These are phyloP conservation scores for Drosophila basisetae DNA, from an alignment of 2,888 invertebrate species.

Conservation along the genomic window DNA sequence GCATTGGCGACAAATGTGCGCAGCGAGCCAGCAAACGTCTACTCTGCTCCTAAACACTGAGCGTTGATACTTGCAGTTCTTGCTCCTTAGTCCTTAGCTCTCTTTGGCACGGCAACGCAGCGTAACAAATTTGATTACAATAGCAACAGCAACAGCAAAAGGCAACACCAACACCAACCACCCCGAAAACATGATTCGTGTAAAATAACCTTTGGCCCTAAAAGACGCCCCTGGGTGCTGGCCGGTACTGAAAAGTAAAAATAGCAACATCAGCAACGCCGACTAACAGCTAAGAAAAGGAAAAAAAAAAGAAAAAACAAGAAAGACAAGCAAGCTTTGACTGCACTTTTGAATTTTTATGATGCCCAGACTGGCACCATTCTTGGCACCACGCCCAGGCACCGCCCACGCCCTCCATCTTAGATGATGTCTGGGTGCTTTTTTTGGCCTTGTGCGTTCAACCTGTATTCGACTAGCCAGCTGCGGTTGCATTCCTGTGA, in stretches of 20 bases:
- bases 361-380: conserved; percentile 42
- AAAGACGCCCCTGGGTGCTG: conserved; percentile 62
- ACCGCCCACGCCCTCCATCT: conserved; percentile 21
- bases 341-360: conserved; percentile 65
- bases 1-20: conserved; percentile 65
- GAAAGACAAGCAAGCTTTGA: conserved; percentile 14
- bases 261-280: conserved; percentile 66
- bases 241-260: conserved; percentile 26
- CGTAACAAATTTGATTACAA: conserved; percentile 75
- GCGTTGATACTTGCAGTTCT: conserved; percentile 37
- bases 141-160: conserved; percentile 38
- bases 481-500: conserved; percentile 54
- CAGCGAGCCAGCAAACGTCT: conserved; percentile 54
- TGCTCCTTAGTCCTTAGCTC: conserved; percentile 6
- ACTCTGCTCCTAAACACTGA: conserved; percentile 12
- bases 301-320: background rate
- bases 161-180: conserved; percentile 10
- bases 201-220: conserved; percentile 31
- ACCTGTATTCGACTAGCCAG: conserved; percentile 17
- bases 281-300: conserved; percentile 24
- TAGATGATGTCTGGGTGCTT: conserved; percentile 15
- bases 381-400: conserved; percentile 1
- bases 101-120: conserved; percentile 43
- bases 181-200: conserved; percentile 15
- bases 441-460: conserved; percentile 27